Base-by-base conservation (phyloP, 2,888 invertebrate genomes). In the Hyles lineata region DNA sequence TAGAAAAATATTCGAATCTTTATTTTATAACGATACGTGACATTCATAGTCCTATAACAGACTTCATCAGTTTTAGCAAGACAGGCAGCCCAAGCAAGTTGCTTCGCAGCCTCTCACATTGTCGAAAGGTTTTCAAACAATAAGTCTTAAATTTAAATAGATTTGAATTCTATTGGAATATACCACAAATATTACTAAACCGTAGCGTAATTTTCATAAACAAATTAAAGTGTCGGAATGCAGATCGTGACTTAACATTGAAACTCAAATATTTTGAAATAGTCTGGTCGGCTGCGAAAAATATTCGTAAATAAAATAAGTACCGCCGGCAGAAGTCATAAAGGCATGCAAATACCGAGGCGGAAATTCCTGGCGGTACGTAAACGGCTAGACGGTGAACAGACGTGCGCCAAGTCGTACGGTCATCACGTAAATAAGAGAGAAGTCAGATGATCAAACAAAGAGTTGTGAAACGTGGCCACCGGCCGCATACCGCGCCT, bases 341-440 rank as follows among this genome's bases (percentile, higher is more conserved):
- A 84, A 81, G 83, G 85, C 85, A 89, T 90, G 89, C 89, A 83
- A 92, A 91, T 90, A 87, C 87, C 87, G 85, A 85, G 86, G 84
- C 82, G 92, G 92, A 90, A 92, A 92, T 93, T 90, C 90, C 89
- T 88, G 83, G 83, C 85, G 84, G 85, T 81, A 86, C 84, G 87
- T 89, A 87, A 89, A 89, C 87, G 92, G 86, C 93, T 94, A 93
- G 94, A 94, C 93, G 87, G 81, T 83, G 90, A 85, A 89, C 90
- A 94, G 93, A 93, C 93, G 87, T 81, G 85, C 82, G 86, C 85
- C 87, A 84, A 88, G 84, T 83, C 84, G 85, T 85, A 83, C 85
- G 81, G 82, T 80, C 79, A 82, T 79, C 87, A 86, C 87, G 89
- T 89, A 87, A 89, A 90, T 89, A 89, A 85, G 86, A 80, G 85